These are phyloP conservation scores for Sebastes kiyomatsui DNA, from an alignment of 2,797 vertebrate species.

Conservation along the genomic window DNA sequence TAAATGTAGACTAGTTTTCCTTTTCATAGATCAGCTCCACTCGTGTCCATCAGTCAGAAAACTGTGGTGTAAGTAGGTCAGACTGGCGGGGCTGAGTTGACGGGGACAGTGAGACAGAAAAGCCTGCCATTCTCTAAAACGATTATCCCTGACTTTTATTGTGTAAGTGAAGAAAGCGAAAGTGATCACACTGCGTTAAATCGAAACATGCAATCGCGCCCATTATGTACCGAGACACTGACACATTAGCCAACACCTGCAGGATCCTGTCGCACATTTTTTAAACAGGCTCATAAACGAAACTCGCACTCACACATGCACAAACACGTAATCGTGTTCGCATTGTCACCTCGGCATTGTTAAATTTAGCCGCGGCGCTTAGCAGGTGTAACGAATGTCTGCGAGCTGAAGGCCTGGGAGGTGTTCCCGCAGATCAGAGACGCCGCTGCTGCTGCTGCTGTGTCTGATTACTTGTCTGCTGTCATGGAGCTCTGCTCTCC, in stretches of 20 bases:
- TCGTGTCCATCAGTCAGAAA: constrained; percentile 32
- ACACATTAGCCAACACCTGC: constrained; percentile 49
- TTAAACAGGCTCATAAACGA: constrained; percentile 31
- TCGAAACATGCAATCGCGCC: constrained; percentile 3
- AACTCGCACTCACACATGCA: constrained; percentile 43
- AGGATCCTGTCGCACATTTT: constrained; percentile 42
- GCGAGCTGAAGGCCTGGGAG: constrained; percentile 67
- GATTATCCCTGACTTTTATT: constrained; percentile 38
- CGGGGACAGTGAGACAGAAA: neutral
- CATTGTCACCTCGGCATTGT: constrained; percentile 62
- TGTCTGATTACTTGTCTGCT: constrained; percentile 78
- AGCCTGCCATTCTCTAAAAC: constrained; percentile 28
- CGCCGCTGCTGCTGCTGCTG: constrained; percentile 33
- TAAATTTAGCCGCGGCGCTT: constrained; percentile 79
- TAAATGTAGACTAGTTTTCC: constrained; percentile 19
- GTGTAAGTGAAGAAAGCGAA: constrained; percentile 15
- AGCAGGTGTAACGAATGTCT: constrained; percentile 75
- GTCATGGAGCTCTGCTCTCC: constrained; percentile 72
- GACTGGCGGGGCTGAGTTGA: constrained; percentile 31
- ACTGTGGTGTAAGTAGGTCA: constrained; percentile 57
- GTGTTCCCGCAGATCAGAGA: constrained; percentile 75
- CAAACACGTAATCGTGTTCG: constrained; percentile 55
- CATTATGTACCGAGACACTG: neutral
- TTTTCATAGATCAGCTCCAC: constrained; percentile 5
- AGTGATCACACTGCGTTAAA: neutral